These are phyloP conservation scores for Eupithecia subumbrata DNA, from an alignment of 2,888 invertebrate genomes.

Conservation along the genomic window DNA sequence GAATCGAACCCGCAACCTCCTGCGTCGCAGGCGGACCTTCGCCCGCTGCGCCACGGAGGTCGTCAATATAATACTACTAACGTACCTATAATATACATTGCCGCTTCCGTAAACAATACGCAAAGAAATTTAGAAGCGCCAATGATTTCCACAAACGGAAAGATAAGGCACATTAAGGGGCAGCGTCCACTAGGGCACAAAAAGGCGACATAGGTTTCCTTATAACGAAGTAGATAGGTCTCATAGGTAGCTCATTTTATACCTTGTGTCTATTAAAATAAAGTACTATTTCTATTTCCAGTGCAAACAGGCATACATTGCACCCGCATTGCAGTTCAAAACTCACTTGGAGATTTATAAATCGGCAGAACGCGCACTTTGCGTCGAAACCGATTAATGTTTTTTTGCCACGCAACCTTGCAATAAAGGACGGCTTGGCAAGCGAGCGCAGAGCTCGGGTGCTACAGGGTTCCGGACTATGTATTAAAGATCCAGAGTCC, in stretches of 20 bases:
- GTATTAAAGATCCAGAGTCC: neutral
- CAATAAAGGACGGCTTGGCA: slow-evolving; percentile 37
- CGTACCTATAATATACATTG: too few relatives aligned
- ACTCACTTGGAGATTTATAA: slow-evolving; percentile 39
- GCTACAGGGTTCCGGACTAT: slow-evolving; percentile 1
- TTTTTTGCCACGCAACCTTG: slow-evolving; percentile 44
- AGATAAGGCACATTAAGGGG: neutral
- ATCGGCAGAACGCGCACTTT: slow-evolving; percentile 43
- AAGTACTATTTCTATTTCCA: slow-evolving; percentile 12
- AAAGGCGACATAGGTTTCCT: neutral
- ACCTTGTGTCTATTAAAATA: neutral
- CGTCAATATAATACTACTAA: too few relatives aligned
- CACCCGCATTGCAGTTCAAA: slow-evolving; percentile 46
- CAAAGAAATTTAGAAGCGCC: neutral
- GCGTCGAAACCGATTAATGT: slow-evolving; percentile 47
- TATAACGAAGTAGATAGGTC: neutral
- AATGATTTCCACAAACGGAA: neutral
- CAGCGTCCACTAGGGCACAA: neutral
- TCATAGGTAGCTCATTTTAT: neutral
- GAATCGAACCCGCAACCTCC: too few relatives aligned
- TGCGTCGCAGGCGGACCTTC: too few relatives aligned
- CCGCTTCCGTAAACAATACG: neutral
- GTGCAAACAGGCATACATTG: slow-evolving; percentile 20
- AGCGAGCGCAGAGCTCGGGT: slow-evolving; percentile 8
- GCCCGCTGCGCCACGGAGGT: too few relatives aligned